Evolutionary conservation across 2,888 invertebrate genomes (phyloP).

Genomic region (Anoplius nigerrimus): DNA sequence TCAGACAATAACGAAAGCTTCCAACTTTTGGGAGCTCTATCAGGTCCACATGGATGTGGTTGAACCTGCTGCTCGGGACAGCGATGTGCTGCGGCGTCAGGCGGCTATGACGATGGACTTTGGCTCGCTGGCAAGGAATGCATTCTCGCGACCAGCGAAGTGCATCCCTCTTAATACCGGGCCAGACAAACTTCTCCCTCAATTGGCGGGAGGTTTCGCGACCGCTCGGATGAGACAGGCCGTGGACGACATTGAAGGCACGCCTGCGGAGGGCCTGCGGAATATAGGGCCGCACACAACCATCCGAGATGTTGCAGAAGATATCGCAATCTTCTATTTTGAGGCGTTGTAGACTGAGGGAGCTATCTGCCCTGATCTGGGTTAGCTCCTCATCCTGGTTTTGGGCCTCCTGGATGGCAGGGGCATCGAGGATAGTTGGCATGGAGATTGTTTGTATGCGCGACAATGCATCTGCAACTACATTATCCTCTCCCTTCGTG

Average conservation of each 20-base stretch:
- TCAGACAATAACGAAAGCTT: too few species aligned
- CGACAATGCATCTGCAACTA: slow-evolving; percentile 13
- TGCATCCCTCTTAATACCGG: slow-evolving; percentile 40
- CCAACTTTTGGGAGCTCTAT: too few species aligned
- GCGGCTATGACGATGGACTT: slow-evolving; percentile 48
- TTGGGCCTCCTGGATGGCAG: neutral
- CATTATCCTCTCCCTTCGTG: slow-evolving; percentile 6
- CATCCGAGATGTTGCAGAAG: slow-evolving; percentile 42
- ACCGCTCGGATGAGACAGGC: slow-evolving; percentile 10
- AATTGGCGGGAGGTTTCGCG: slow-evolving; percentile 13
- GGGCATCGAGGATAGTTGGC: slow-evolving; percentile 1
- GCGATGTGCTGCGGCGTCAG: neutral
- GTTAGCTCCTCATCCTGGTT: neutral
- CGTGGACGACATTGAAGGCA: slow-evolving; percentile 27
- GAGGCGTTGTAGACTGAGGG: neutral
- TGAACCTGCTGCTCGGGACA: slow-evolving; percentile 22
- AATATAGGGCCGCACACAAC: slow-evolving; percentile 44
- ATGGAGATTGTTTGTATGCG: neutral
- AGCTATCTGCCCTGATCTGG: neutral
- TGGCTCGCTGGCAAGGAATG: slow-evolving; percentile 51
- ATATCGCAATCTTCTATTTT: slow-evolving; percentile 20
- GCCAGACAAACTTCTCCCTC: slow-evolving; percentile 22
- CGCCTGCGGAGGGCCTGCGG: slow-evolving; percentile 39
- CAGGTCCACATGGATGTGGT: too few species aligned
- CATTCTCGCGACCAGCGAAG: slow-evolving; percentile 49